Evolutionary conservation across 2,888 invertebrate genomes (phyloP), one percentile per base, ranked within the genome.

Genomic region (Leucophenga montana): DNA sequence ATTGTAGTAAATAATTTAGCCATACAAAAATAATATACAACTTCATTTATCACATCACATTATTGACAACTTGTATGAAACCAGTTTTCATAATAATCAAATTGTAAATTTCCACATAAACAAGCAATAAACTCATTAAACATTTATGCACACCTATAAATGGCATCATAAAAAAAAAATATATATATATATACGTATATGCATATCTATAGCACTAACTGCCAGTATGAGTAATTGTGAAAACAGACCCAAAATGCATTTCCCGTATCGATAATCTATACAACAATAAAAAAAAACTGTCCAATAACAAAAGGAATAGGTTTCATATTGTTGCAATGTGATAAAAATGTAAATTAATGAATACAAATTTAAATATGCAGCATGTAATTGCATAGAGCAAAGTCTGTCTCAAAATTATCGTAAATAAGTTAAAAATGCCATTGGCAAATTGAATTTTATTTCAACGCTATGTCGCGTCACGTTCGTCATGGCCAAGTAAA

Each of bases 391-490:
- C 64, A 50, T 50, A 50, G 13, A 50, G 16, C 13, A 16, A 31
- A 11, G 33, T 20, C 20, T 64, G 48, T 18, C 48, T 56, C 73
- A 78, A 78, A 80, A 79, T 80, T 80, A 80, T 80, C 83, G 81
- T 81, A 80, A 79, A 82, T 80, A 82, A 82, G 79, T 80, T 77
- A 79, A 75, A 76, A 75, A 75, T 76, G 79, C 83, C 77, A 80
- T 83, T 80, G 80, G 83, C 81, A 79, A 83, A 80, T 81, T 83
- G 73, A 75, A 79, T 79, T 82, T 80, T 80, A 80, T 80, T 83
- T 80, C 81, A 77, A 77, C 75, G 73, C 72, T 65, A 48, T 31
- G 67, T 16, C 57, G 27, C 44, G 16, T 3, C 64, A 48, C 48
- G 64, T 46, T 46, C 64, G 64, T 16, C 46, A 48, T 8, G 20